These are phyloP conservation scores for Latrodectus hesperus DNA, from an alignment of 2,888 invertebrate species.

Conservation along the genomic window DNA sequence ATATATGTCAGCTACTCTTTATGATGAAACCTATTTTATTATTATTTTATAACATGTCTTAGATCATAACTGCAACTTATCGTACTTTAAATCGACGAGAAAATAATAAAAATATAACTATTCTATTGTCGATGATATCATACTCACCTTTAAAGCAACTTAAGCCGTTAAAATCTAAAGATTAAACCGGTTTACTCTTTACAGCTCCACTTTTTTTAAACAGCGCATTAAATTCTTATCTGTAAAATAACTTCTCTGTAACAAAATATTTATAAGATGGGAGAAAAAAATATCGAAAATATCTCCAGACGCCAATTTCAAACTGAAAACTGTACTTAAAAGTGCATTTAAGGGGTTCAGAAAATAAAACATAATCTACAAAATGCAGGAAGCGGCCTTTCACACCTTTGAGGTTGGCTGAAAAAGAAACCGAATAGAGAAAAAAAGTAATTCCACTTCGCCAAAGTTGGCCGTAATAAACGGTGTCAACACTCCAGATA, in stretches of 20 bases:
- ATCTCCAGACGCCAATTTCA: conserved; percentile 2
- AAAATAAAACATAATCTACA: conserved; percentile 20
- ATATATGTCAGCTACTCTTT: no score
- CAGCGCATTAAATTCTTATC: background rate
- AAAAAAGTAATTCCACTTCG: background rate
- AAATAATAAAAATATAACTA: no score
- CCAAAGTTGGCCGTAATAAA: conserved; percentile 49
- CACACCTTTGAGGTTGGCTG: background rate
- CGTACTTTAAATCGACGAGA: no score
- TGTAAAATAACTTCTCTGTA: background rate
- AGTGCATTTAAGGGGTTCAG: conserved; percentile 51
- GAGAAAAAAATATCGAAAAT: background rate
- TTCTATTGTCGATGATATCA: no score
- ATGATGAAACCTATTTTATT: no score
- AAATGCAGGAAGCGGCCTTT: conserved; percentile 48
- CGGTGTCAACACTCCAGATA: conserved; percentile 58
- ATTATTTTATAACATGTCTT: no score
- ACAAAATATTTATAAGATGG: background rate
- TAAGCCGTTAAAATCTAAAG: no score
- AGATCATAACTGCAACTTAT: no score
- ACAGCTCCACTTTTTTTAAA: background rate
- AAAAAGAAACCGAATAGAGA: background rate
- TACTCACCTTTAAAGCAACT: no score
- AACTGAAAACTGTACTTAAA: conserved; percentile 56
- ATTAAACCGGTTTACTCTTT: background rate